Percentiles rank a stretch among this genome's conserved stretches.
Evolutionary conservation across 2,113 vertebrate species (phyloP).

Genomic region (Dromas ardeola): DNA sequence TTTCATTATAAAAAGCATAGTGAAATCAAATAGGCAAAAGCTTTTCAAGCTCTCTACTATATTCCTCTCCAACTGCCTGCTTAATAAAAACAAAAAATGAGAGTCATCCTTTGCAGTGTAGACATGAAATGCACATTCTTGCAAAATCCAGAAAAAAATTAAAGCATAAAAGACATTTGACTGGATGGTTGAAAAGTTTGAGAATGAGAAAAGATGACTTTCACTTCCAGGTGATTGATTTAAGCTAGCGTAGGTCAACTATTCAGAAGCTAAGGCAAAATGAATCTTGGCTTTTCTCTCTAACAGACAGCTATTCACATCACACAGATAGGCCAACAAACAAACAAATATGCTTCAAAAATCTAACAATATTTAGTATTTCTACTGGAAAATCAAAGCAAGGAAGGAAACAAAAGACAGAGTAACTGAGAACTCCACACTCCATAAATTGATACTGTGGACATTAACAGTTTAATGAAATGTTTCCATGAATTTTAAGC

Average conservation of each 20-base stretch:
- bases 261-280: neutral
- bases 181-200: neutral
- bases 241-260: neutral
- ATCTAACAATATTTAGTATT: neutral
- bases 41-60: neutral
- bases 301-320: neutral
- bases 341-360: neutral
- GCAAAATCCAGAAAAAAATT: neutral
- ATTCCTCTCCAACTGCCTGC: neutral
- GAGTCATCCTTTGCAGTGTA: neutral
- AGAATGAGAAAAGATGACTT: neutral
- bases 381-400: neutral
- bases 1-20: neutral
- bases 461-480: neutral
- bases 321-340: neutral
- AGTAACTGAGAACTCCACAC: neutral
- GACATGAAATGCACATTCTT: neutral
- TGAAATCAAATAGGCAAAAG: neutral
- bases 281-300: neutral
- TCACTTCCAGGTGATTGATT: neutral
- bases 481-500: constrained; percentile 5
- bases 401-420: neutral
- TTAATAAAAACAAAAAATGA: neutral
- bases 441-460: neutral
- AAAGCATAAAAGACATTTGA: neutral